Percentiles rank a stretch among this genome's conserved stretches.
Conservation (phyloP, 2,888 invertebrate species). For the Myopa testacea region DNA sequence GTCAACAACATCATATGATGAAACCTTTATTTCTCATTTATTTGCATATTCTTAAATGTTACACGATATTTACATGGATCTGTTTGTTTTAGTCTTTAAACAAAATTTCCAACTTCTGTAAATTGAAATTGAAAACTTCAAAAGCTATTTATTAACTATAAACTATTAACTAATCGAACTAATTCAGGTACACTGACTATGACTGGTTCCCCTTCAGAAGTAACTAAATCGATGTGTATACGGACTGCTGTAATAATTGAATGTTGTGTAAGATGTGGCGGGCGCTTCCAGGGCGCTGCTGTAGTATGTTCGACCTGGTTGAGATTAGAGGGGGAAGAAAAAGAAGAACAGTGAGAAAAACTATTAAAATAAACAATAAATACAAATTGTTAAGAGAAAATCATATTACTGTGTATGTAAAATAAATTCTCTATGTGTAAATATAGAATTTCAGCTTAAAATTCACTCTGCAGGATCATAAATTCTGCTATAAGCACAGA, state of each 20-base stretch:
- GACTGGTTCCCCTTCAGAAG: constrained; percentile 49
- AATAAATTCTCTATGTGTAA: too few relatives aligned
- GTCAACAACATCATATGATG: too few relatives aligned
- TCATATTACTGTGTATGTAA: too few relatives aligned
- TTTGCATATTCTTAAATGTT: too few relatives aligned
- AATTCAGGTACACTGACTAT: constrained; percentile 36
- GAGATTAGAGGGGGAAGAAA: background rate
- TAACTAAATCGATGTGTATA: constrained; percentile 57
- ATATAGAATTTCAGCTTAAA: too few relatives aligned
- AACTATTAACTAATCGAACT: background rate
- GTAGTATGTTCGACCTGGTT: constrained; percentile 51
- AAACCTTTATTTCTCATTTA: too few relatives aligned
- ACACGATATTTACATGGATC: too few relatives aligned
- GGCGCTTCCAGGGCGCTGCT: constrained; percentile 55
- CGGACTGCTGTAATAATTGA: constrained; percentile 61
- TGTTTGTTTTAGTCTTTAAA: too few relatives aligned
- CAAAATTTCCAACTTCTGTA: background rate
- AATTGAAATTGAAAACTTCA: background rate
- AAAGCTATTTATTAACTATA: background rate
- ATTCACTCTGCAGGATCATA: too few relatives aligned
- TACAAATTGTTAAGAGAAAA: background rate
- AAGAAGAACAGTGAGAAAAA: background rate
- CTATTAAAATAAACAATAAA: background rate
- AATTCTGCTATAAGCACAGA: too few relatives aligned
- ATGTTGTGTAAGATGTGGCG: constrained; percentile 58